Evolutionary conservation across 2,888 invertebrate species (phyloP).

Genomic region (Acleris cristana): DNA sequence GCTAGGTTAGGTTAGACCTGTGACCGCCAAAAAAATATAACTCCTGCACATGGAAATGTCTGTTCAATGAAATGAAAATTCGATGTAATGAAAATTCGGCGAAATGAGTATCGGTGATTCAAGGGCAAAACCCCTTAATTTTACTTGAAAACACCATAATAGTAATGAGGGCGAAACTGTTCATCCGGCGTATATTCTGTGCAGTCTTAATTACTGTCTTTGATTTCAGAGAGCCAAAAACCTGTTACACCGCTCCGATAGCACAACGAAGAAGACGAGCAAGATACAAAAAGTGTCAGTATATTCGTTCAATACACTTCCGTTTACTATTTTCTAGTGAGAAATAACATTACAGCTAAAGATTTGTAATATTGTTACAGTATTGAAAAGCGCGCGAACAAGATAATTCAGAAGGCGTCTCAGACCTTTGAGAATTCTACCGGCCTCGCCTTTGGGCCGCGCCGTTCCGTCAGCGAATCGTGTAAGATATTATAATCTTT

Average conservation of each 20-base stretch:
- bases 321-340: too few relatives aligned
- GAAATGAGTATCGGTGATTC: too few relatives aligned
- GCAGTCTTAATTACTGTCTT: slow-evolving; percentile 36
- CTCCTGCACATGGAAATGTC: too few relatives aligned
- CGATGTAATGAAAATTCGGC: too few relatives aligned
- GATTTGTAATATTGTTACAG: slow-evolving; percentile 56
- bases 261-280: slow-evolving; percentile 89
- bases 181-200: too few relatives aligned
- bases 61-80: too few relatives aligned
- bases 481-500: slow-evolving; percentile 55
- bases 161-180: too few relatives aligned
- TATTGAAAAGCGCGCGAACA: slow-evolving; percentile 91
- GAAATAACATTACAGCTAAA: too few relatives aligned
- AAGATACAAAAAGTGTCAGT: slow-evolving; percentile 92
- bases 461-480: slow-evolving; percentile 78
- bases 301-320: background rate
- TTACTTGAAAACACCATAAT: too few relatives aligned
- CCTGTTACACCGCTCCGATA: slow-evolving; percentile 88
- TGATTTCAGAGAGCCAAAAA: slow-evolving; percentile 86
- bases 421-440: slow-evolving; percentile 93
- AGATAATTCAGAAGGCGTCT: slow-evolving; percentile 92
- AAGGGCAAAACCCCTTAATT: too few relatives aligned
- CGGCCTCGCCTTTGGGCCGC: slow-evolving; percentile 89
- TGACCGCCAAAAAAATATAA: too few relatives aligned
- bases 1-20: too few relatives aligned